Base-by-base conservation (phyloP, 2,888 invertebrate species). In the Liopterus haemorrhoidalis region DNA sequence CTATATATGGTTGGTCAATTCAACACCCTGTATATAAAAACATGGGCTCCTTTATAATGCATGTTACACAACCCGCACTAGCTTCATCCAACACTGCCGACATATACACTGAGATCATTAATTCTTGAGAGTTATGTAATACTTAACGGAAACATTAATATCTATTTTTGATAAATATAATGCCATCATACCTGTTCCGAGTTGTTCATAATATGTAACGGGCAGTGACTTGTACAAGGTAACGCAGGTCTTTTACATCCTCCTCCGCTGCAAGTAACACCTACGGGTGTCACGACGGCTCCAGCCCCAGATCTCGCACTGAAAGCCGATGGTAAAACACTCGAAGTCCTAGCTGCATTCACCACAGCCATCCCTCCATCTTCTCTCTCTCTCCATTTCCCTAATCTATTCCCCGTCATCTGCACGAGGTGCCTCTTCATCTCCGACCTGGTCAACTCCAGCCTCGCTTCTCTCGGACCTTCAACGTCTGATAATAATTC, bases 121-220 rank as follows among this genome's bases (percentile, higher is more conserved):
- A n/a, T n/a, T n/a, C n/a, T n/a, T n/a, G n/a, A n/a, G n/a, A n/a
- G n/a, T n/a, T n/a, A n/a, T n/a, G n/a, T n/a, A n/a, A n/a, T n/a
- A n/a, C n/a, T n/a, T n/a, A n/a, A n/a, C n/a, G n/a, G n/a, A n/a
- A n/a, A n/a, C n/a, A n/a, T n/a, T n/a, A n/a, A n/a, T n/a, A n/a
- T n/a, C n/a, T n/a, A n/a, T n/a, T n/a, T n/a, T 72, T 62, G 8
- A 70, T 69, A 55, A 71, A 72, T 51, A 90, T n/a, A n/a, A n/a
- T n/a, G n/a, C n/a, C n/a, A n/a, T n/a, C n/a, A 69, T 54, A 84
- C 76, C 69, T 94, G 93, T 58, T 89, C 87, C 6, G 81, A 76
- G 64, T 90, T 89, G 50, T 81, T 75, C 70, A 89, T 86, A 56
- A 93, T 86, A 71, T 94, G 94, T 49, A 79, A 69, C 25, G 83